A percentile compares a stretch with the other conserved stretches of the same genome.
Conservation (phyloP, 2,113 vertebrate genomes). For the Xiphophorus hellerii region DNA sequence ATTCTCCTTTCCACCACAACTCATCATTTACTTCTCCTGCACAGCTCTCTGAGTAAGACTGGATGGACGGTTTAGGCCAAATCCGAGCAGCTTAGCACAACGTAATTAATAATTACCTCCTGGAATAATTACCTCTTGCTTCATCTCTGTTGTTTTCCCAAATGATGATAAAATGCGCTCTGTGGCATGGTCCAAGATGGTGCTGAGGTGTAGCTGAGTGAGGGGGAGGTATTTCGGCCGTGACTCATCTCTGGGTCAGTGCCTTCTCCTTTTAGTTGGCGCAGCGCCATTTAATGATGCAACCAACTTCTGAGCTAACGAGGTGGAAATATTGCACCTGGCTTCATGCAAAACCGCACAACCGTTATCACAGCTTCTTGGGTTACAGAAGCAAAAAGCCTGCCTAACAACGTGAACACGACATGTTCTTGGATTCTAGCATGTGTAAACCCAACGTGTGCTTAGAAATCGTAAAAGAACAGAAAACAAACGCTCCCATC, state of each 20-base stretch:
- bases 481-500: not conserved
- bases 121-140: slow-evolving; percentile 1
- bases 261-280: slow-evolving; percentile 32
- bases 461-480: slow-evolving; percentile 10
- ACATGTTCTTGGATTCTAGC: slow-evolving; percentile 6
- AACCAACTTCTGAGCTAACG: slow-evolving; percentile 4
- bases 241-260: slow-evolving; percentile 47
- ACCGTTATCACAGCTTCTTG: slow-evolving; percentile 17
- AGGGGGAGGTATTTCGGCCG: not conserved
- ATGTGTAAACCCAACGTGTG: not conserved
- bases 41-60: slow-evolving; percentile 34
- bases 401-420: not conserved
- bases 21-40: not conserved
- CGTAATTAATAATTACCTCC: slow-evolving; percentile 31
- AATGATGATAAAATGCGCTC: slow-evolving; percentile 20
- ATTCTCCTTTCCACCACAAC: not conserved
- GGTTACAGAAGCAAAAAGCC: not conserved
- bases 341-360: slow-evolving; percentile 5
- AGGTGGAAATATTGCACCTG: slow-evolving; percentile 27
- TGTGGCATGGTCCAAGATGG: slow-evolving; percentile 18
- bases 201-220: slow-evolving; percentile 10
- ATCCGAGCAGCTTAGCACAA: slow-evolving; percentile 21
- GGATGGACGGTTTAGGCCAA: slow-evolving; percentile 3
- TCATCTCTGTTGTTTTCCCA: not conserved
- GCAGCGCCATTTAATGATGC: slow-evolving; percentile 50